phyloP scores from a whole-genome alignment of 2,888 invertebrate genomes.

The Villa cingulata region DNA sequence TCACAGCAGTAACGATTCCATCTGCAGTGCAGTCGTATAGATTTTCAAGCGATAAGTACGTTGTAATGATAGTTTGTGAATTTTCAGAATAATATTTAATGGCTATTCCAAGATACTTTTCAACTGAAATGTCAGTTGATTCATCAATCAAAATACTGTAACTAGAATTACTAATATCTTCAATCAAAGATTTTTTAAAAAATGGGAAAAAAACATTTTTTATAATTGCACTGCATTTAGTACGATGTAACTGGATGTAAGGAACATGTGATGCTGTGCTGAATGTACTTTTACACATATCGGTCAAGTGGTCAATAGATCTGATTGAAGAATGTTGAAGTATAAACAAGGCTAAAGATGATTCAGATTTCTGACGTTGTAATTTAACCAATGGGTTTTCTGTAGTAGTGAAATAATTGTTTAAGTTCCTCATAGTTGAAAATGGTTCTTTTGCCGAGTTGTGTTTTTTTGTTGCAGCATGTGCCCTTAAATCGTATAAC shows the following conservation, averaged over 20 bases:
- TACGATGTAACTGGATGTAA: conserved; percentile 2
- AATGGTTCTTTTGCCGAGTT: too few species aligned
- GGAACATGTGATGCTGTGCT: background rate
- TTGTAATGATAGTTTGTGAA: background rate
- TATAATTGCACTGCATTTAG: conserved; percentile 6
- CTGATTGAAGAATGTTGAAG: too few species aligned
- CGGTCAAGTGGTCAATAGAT: too few species aligned
- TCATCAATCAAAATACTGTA: conserved; percentile 5
- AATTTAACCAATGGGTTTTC: too few species aligned
- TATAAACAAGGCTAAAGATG: too few species aligned
- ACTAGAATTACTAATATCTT: background rate
- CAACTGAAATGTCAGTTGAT: conserved; percentile 1
- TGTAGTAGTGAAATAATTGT: too few species aligned
- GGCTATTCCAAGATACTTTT: conserved; percentile 2
- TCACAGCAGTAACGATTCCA: background rate
- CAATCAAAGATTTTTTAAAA: background rate
- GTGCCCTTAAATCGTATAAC: too few species aligned
- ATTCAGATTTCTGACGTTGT: too few species aligned
- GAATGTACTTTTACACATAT: too few species aligned
- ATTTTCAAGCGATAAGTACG: background rate
- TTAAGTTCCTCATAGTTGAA: too few species aligned
- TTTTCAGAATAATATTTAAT: conserved; percentile 1
- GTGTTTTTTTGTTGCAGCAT: too few species aligned
- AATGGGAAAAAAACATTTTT: conserved; percentile 2
- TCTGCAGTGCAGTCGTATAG: background rate